Evolutionary conservation across 1,140 invertebrate species (phyloP).

Genomic region (Armadillidium nasatum): DNA sequence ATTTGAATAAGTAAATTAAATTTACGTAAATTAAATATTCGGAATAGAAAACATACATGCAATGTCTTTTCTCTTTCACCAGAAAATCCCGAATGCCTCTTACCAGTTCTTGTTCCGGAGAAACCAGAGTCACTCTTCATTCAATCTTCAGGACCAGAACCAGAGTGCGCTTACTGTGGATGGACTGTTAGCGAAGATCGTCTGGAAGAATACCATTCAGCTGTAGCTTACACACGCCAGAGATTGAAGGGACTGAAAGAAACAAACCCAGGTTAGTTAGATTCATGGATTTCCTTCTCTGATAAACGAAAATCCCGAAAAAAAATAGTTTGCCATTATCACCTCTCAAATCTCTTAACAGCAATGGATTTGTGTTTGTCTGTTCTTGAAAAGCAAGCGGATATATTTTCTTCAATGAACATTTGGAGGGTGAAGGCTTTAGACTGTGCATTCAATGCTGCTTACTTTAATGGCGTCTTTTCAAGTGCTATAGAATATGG

Average conservation of each 20-base stretch:
- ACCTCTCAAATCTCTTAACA: neutral
- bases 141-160: neutral
- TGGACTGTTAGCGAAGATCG: constrained; percentile 22
- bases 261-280: constrained; percentile 18
- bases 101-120: neutral
- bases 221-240: constrained; percentile 24
- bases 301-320: no score
- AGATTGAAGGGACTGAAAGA: constrained; percentile 24
- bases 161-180: constrained; percentile 12
- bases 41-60: no score
- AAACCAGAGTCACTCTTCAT: neutral
- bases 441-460: constrained; percentile 19
- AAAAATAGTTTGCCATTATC: no score
- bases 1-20: no score
- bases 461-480: constrained; percentile 5
- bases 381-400: constrained; percentile 24
- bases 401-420: constrained; percentile 14
- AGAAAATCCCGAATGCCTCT: neutral
- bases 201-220: constrained; percentile 25
- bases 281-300: neutral
- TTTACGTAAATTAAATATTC: no score
- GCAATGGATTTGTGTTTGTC: neutral
- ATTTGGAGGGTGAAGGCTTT: constrained; percentile 21
- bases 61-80: neutral
- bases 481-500: constrained; percentile 18